Conservation (phyloP, 2,113 vertebrate species). For the Apaloderma vittatum region DNA sequence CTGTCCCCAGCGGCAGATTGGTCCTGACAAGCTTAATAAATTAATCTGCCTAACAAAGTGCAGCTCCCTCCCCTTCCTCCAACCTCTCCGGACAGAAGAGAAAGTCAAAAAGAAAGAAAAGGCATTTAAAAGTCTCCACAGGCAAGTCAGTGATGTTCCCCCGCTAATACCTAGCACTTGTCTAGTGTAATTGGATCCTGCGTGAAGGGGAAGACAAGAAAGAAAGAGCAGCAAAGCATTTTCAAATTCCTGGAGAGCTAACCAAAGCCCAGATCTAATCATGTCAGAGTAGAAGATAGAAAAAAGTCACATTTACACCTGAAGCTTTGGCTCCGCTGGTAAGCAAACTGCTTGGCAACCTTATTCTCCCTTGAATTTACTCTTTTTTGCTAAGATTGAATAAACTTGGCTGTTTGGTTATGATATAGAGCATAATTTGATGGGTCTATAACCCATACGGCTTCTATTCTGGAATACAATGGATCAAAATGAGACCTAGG, state of each 20-base stretch:
- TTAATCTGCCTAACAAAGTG: constrained; percentile 24
- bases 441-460: background rate
- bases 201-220: background rate
- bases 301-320: background rate
- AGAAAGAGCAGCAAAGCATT: background rate
- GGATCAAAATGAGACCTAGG: background rate
- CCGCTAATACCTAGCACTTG: background rate
- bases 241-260: constrained; percentile 7
- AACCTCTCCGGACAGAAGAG: background rate
- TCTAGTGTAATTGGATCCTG: background rate
- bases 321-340: background rate
- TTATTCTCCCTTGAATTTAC: background rate
- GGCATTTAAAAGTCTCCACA: background rate
- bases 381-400: background rate
- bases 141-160: background rate
- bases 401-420: background rate
- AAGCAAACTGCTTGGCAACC: background rate
- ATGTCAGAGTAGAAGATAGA: background rate
- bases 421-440: background rate
- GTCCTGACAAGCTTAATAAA: constrained; percentile 58
- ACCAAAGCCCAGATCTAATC: constrained; percentile 40
- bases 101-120: background rate
- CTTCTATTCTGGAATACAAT: background rate
- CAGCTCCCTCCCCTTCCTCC: background rate
- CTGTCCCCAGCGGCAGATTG: background rate